These are phyloP conservation scores for Chrysopilus asiliformis DNA, from an alignment of 2,888 invertebrate species.

Conservation along the genomic window DNA sequence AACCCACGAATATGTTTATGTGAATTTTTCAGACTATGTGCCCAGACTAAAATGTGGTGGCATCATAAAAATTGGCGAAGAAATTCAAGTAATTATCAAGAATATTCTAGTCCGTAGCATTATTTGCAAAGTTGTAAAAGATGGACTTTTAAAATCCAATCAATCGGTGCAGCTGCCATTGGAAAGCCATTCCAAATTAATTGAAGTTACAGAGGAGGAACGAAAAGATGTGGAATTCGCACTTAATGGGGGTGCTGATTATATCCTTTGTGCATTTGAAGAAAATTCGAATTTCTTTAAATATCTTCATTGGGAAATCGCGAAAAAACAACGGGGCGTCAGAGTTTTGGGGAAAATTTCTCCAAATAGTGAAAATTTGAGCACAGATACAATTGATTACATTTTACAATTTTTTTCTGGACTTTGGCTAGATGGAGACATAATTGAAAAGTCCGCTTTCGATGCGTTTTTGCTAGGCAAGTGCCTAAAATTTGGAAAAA, in stretches of 20 bases:
- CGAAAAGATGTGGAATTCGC: slow-evolving; percentile 7
- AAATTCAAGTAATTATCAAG: slow-evolving; percentile 4
- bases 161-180: too few relatives aligned
- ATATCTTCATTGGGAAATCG: slow-evolving; percentile 7
- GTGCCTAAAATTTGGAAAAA: background rate
- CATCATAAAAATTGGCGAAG: slow-evolving; percentile 5
- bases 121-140: slow-evolving; percentile 4
- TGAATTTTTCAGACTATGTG: slow-evolving; percentile 6
- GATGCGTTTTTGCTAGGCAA: background rate
- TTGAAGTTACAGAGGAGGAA: slow-evolving; percentile 6
- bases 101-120: background rate
- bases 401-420: slow-evolving; percentile 8
- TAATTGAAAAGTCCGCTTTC: background rate
- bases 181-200: too few relatives aligned
- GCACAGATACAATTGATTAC: slow-evolving; percentile 2
- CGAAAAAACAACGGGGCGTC: slow-evolving; percentile 4
- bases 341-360: slow-evolving; percentile 8
- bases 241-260: slow-evolving; percentile 6
- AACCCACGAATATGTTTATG: slow-evolving; percentile 7
- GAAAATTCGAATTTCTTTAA: slow-evolving; percentile 3
- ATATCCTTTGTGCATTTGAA: slow-evolving; percentile 7
- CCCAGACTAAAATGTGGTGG: background rate
- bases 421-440: slow-evolving; percentile 6
- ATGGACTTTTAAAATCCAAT: slow-evolving; percentile 5
- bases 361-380: background rate